phyloP scores from a whole-genome alignment of 23 tunicate species.

The Corella eumyota region DNA sequence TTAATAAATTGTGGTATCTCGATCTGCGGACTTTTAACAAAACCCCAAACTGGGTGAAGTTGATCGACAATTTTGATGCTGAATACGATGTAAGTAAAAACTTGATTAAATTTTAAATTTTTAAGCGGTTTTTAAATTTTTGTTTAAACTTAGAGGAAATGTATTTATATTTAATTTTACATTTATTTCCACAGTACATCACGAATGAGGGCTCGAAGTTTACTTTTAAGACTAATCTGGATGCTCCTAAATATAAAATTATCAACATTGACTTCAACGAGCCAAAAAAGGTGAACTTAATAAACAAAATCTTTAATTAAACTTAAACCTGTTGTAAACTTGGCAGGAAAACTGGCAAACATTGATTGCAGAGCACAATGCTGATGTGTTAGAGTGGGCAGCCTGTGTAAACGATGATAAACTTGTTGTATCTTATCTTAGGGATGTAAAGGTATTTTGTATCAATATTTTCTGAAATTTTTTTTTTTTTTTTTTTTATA shows the following conservation, averaged over 20 bases:
- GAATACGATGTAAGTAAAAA: slow-evolving; percentile 50
- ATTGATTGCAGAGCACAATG: slow-evolving; percentile 56
- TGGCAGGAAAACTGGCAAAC: slow-evolving; percentile 52
- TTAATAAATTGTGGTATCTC: slow-evolving; percentile 80
- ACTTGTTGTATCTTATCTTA: slow-evolving; percentile 57
- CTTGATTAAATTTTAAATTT: neutral
- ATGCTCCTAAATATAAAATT: slow-evolving; percentile 75
- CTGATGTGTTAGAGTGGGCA: slow-evolving; percentile 74
- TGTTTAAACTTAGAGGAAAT: no score
- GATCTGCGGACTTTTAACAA: slow-evolving; percentile 47
- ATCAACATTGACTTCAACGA: slow-evolving; percentile 66
- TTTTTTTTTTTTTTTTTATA: neutral
- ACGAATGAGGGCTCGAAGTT: slow-evolving; percentile 67
- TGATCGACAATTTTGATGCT: slow-evolving; percentile 94
- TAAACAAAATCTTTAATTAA: neutral
- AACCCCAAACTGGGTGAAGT: slow-evolving; percentile 68
- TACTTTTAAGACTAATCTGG: slow-evolving; percentile 77
- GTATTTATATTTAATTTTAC: no score
- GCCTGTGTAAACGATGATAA: slow-evolving; percentile 59
- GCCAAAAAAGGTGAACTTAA: slow-evolving; percentile 54
- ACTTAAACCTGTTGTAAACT: neutral
- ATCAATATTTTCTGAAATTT: no score
- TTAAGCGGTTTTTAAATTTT: neutral
- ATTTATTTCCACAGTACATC: slow-evolving; percentile 42
- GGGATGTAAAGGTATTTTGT: slow-evolving; percentile 73